Conservation (phyloP, 2,797 vertebrate species). For the Chelon auratus region DNA sequence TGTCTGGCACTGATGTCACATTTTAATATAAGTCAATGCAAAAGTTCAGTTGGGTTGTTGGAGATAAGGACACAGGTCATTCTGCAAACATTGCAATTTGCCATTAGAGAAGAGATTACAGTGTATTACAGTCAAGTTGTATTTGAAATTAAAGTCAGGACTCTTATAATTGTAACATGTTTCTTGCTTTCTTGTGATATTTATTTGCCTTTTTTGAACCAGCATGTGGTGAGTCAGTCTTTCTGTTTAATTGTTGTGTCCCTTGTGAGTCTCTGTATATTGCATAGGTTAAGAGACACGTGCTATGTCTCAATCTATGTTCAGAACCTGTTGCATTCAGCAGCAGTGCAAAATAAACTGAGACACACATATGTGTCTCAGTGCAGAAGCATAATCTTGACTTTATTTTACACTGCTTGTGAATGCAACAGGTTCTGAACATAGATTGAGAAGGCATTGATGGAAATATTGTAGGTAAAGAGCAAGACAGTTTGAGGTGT, state of each 20-base stretch:
- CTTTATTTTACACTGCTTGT: neutral
- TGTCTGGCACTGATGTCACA: neutral
- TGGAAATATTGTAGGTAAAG: neutral
- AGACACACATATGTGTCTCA: neutral
- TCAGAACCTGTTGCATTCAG: neutral
- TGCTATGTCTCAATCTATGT: too few species aligned
- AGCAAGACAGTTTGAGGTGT: neutral
- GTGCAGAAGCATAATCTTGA: neutral
- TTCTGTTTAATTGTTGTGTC: neutral
- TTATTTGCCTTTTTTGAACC: neutral
- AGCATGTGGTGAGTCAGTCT: neutral
- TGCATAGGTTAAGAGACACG: too few species aligned
- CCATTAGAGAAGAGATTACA: too few species aligned
- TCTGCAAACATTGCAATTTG: too few species aligned
- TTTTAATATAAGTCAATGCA: neutral
- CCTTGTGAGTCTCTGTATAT: too few species aligned
- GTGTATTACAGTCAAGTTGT: neutral
- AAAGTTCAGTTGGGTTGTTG: neutral
- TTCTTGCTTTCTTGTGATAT: neutral
- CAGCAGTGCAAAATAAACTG: neutral
- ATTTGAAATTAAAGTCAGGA: neutral
- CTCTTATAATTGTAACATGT: neutral
- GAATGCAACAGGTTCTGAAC: neutral
- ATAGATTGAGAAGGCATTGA: too few species aligned
- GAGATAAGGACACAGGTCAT: neutral